A percentile compares a stretch with the other conserved stretches of the same genome.
Conservation (phyloP, 2,113 vertebrate genomes). For the Epinephelus fuscoguttatus region DNA sequence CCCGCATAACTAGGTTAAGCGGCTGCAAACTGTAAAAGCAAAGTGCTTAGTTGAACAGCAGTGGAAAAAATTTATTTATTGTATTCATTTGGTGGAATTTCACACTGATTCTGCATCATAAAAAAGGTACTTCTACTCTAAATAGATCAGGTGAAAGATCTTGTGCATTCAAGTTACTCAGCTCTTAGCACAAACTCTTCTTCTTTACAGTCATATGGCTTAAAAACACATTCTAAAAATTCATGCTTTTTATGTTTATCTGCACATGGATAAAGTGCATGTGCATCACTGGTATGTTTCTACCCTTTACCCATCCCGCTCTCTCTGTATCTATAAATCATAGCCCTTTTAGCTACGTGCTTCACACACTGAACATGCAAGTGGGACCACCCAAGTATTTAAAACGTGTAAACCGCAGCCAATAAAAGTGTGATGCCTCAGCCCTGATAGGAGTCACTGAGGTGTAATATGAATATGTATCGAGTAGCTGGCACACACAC, state of each 20-base stretch:
- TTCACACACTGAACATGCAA: not conserved
- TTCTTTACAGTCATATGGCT: not conserved
- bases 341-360: not conserved
- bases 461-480: slow-evolving; percentile 24
- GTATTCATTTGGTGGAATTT: not conserved
- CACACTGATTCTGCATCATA: not conserved
- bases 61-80: no score
- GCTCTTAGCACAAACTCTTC: no score
- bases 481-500: slow-evolving; percentile 16
- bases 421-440: slow-evolving; percentile 9
- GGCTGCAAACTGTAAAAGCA: no score
- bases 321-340: not conserved
- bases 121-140: not conserved
- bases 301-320: not conserved
- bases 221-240: not conserved
- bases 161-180: not conserved
- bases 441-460: slow-evolving; percentile 35
- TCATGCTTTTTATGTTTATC: not conserved
- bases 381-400: slow-evolving; percentile 1
- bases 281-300: not conserved
- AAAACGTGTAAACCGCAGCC: not conserved
- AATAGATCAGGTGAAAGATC: not conserved
- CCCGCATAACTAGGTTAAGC: no score
- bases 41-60: no score
- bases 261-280: not conserved